phyloP scores from a whole-genome alignment of 2,113 vertebrate species.

The Loxodonta africana region DNA sequence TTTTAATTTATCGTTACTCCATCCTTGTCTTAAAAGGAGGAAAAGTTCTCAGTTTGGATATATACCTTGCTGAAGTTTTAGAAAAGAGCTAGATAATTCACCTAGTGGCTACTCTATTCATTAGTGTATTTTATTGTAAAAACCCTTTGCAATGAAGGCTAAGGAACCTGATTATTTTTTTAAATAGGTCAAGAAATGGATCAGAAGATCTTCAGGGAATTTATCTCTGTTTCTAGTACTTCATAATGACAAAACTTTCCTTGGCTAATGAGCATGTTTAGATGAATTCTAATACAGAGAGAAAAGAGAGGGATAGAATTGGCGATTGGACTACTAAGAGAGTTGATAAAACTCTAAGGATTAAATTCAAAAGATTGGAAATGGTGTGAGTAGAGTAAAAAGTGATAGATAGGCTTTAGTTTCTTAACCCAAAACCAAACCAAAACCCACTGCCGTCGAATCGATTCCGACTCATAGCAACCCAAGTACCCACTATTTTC shows the following conservation, averaged over 20 bases:
- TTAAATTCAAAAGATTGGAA: slow-evolving; percentile 58
- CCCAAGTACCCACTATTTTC: neutral
- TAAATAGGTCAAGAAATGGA: slow-evolving; percentile 85
- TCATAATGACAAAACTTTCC: slow-evolving; percentile 78
- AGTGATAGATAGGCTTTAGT: neutral
- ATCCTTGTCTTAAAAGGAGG: neutral
- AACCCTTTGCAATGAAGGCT: slow-evolving; percentile 70
- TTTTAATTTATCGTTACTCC: neutral
- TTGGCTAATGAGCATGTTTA: slow-evolving; percentile 76
- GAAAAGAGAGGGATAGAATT: slow-evolving; percentile 48
- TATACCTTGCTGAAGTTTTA: neutral
- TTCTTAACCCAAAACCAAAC: slow-evolving; percentile 27
- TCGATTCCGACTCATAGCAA: neutral
- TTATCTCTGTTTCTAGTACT: slow-evolving; percentile 77
- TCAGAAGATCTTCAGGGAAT: slow-evolving; percentile 82
- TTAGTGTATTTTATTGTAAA: slow-evolving; percentile 69
- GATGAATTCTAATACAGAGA: slow-evolving; percentile 73
- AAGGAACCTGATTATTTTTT: slow-evolving; percentile 76
- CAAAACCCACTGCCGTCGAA: no score
- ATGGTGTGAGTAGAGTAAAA: slow-evolving; percentile 52
- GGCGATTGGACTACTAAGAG: slow-evolving; percentile 59
- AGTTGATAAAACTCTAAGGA: slow-evolving; percentile 58
- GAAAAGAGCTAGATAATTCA: slow-evolving; percentile 49
- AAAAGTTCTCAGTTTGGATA: neutral
- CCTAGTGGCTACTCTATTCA: slow-evolving; percentile 64